These are phyloP conservation scores for Onychorhynchus coronatus DNA, from an alignment of 2,113 vertebrate genomes.

Conservation along the genomic window DNA sequence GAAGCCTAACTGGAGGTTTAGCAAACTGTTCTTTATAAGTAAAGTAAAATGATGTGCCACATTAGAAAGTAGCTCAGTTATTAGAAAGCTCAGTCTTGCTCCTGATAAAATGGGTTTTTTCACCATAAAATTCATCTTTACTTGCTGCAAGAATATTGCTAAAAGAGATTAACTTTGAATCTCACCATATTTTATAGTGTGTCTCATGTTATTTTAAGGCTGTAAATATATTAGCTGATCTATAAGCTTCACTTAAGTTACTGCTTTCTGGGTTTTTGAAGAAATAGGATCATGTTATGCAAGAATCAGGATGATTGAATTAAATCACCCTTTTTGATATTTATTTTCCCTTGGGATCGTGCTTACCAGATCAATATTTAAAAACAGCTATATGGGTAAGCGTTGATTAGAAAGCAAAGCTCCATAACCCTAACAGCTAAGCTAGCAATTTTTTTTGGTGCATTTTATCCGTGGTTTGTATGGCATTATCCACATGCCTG, in stretches of 20 bases:
- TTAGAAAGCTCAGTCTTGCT: conserved; percentile 56
- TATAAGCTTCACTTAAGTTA: conserved; percentile 34
- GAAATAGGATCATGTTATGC: conserved; percentile 26
- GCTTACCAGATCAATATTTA: conserved; percentile 29
- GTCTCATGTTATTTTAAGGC: conserved; percentile 35
- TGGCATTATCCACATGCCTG: neutral
- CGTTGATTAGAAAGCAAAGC: conserved; percentile 17
- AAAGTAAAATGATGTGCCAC: conserved; percentile 20
- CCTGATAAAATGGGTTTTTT: conserved; percentile 59
- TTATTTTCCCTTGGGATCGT: neutral
- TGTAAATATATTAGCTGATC: conserved; percentile 51
- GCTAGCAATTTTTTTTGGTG: neutral
- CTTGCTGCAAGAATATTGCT: conserved; percentile 37
- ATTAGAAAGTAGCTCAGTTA: conserved; percentile 37
- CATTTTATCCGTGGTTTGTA: neutral
- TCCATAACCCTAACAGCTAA: neutral
- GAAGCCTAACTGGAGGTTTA: conserved; percentile 36
- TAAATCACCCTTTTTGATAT: conserved; percentile 28
- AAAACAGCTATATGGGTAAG: neutral
- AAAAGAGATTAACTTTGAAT: conserved; percentile 56
- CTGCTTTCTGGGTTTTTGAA: conserved; percentile 12
- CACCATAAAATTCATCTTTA: conserved; percentile 39
- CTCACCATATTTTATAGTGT: conserved; percentile 20
- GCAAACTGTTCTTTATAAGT: conserved; percentile 10
- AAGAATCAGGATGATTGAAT: conserved; percentile 33